Percentiles rank a stretch among this genome's conserved stretches.
Evolutionary conservation across 2,888 invertebrate species (phyloP).

Genomic region (Xylota sylvarum): DNA sequence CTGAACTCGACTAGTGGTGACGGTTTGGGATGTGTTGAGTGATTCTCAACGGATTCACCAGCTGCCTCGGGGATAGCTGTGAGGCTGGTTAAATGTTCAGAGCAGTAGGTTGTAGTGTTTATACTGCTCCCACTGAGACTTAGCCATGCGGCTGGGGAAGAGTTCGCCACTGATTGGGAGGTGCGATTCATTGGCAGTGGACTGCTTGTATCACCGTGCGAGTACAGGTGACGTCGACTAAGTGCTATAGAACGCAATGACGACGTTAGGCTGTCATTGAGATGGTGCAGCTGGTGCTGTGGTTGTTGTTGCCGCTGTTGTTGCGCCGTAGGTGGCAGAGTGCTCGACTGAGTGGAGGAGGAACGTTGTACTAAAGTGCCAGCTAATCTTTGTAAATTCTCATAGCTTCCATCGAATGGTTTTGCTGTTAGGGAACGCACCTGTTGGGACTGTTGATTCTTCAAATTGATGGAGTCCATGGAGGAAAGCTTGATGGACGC

Average conservation of each 20-base stretch:
- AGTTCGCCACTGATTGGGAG: conserved; percentile 65
- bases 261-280: conserved; percentile 78
- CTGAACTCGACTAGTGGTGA: conserved; percentile 83
- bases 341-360: conserved; percentile 77
- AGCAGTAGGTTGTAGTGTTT: conserved; percentile 80
- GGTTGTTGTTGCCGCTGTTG: conserved; percentile 80
- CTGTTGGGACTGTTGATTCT: conserved; percentile 81
- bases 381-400: conserved; percentile 84
- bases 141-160: conserved; percentile 80
- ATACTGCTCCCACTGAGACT: conserved; percentile 82
- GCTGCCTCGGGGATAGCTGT: conserved; percentile 84
- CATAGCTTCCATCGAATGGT: conserved; percentile 82
- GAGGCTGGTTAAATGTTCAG: conserved; percentile 81
- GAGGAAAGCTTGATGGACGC: conserved; percentile 84
- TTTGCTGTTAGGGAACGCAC: conserved; percentile 86
- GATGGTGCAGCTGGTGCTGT: conserved; percentile 78
- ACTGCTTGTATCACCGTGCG: conserved; percentile 61
- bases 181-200: conserved; percentile 48
- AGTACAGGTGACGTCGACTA: conserved; percentile 77
- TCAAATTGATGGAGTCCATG: conserved; percentile 84
- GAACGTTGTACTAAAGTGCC: conserved; percentile 80
- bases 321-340: conserved; percentile 21
- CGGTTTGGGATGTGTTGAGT: conserved; percentile 51
- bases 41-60: conserved; percentile 65
- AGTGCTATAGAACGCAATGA: conserved; percentile 79